Conservation (phyloP, 2,113 vertebrate genomes). For the Zingel zingel region DNA sequence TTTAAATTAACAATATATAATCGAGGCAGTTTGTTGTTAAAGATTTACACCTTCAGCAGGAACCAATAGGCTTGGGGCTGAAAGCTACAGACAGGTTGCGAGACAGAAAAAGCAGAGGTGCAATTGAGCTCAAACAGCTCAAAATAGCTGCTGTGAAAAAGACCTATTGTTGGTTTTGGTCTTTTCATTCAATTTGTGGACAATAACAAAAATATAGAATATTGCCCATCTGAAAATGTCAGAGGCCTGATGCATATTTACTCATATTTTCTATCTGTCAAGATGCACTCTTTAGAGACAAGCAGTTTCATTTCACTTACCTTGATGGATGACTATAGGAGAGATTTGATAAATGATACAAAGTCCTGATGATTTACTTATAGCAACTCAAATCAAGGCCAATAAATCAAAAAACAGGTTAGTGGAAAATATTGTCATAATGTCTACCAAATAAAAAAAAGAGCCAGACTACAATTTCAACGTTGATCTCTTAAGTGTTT, state of each 20-base stretch:
- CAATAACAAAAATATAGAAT: not conserved
- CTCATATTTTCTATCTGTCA: not conserved
- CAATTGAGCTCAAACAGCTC: not conserved
- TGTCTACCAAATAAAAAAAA: not conserved
- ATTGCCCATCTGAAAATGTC: conserved; percentile 8
- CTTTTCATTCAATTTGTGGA: not conserved
- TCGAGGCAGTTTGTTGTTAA: not conserved
- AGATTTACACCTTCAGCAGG: not conserved
- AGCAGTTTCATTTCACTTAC: not conserved
- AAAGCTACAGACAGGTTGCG: not conserved
- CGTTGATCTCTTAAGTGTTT: not conserved
- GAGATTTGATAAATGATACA: conserved; percentile 6
- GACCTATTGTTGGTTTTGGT: not conserved
- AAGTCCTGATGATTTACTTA: not conserved
- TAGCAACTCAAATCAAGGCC: conserved; percentile 7
- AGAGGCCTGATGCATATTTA: conserved; percentile 1
- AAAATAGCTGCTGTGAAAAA: not conserved
- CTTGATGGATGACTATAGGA: not conserved
- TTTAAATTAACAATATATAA: not conserved
- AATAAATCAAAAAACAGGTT: not conserved
- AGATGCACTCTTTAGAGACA: not conserved
- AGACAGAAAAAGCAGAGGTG: not conserved
- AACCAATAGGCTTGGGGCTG: not conserved
- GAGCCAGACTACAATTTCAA: not conserved
- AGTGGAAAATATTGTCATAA: not conserved